Evolutionary conservation across 23 tunicate species (phyloP).

Genomic region (Phallusia fumigata): DNA sequence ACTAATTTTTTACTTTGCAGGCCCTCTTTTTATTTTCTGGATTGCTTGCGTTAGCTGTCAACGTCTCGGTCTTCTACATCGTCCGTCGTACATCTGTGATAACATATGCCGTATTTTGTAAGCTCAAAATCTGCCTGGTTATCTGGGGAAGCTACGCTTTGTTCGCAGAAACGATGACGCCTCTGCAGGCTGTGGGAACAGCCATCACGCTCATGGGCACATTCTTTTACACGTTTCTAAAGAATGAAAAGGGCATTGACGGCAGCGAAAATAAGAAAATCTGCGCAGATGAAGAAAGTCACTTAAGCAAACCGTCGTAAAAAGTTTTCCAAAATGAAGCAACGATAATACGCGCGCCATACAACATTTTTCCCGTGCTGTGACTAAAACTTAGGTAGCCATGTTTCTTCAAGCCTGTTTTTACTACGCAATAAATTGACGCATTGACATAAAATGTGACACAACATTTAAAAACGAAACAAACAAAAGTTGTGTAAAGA

Average conservation of each 20-base stretch:
- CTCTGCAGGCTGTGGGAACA: conserved; percentile 33
- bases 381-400: no score
- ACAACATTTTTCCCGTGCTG: no score
- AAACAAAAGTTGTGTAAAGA: no score
- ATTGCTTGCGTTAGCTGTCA: conserved; percentile 44
- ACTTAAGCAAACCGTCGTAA: no score
- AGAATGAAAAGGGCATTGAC: neutral
- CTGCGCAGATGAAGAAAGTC: no score
- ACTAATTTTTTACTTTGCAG: conserved; percentile 1
- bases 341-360: no score
- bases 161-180: conserved; percentile 24
- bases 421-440: no score
- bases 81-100: conserved; percentile 54
- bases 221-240: conserved; percentile 26
- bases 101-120: conserved; percentile 69
- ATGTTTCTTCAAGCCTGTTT: no score
- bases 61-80: conserved; percentile 56
- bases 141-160: conserved; percentile 29
- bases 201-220: conserved; percentile 44
- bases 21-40: conserved; percentile 25
- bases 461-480: no score
- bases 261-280: no score
- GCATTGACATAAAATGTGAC: no score
- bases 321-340: no score
- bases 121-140: conserved; percentile 54